phyloP scores from a whole-genome alignment of 2,113 vertebrate genomes.

The Atlantisia rogersi region DNA sequence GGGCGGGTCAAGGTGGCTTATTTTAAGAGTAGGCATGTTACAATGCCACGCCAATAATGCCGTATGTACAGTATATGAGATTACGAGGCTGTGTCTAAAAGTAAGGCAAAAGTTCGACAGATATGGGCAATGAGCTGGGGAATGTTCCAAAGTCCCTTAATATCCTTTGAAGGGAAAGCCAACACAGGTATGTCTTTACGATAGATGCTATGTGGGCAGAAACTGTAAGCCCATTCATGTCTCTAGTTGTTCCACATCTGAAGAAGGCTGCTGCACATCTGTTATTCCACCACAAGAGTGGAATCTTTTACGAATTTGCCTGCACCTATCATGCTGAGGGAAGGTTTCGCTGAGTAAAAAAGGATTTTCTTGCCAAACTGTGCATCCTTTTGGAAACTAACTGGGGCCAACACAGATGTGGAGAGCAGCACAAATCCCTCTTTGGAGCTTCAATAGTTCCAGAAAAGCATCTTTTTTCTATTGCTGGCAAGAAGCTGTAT shows the following conservation, averaged over 20 bases:
- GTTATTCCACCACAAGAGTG: constrained; percentile 35
- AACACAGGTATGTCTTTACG: not conserved
- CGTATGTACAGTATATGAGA: not conserved
- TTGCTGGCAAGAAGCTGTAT: not conserved
- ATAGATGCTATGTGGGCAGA: not conserved
- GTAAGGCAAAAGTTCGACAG: not conserved
- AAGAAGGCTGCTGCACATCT: constrained; percentile 37
- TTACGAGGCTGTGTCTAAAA: not conserved
- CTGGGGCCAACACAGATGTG: constrained; percentile 52
- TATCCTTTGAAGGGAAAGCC: not conserved
- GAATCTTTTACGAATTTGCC: constrained; percentile 54
- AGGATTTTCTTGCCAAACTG: constrained; percentile 23
- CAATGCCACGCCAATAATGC: fast-evolving
- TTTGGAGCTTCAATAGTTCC: constrained; percentile 38
- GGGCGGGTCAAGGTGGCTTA: not conserved
- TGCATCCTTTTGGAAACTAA: constrained; percentile 63
- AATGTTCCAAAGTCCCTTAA: not conserved
- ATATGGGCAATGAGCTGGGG: not conserved
- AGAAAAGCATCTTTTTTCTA: constrained; percentile 37
- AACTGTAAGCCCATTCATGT: constrained; percentile 17
- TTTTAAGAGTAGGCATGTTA: not conserved
- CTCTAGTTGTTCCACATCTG: constrained; percentile 40
- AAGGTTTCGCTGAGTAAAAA: constrained; percentile 28
- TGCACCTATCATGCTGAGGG: constrained; percentile 23
- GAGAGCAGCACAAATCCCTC: constrained; percentile 32